Evolutionary conservation across 1,140 invertebrate species (phyloP).

Genomic region (Venturia canescens): DNA sequence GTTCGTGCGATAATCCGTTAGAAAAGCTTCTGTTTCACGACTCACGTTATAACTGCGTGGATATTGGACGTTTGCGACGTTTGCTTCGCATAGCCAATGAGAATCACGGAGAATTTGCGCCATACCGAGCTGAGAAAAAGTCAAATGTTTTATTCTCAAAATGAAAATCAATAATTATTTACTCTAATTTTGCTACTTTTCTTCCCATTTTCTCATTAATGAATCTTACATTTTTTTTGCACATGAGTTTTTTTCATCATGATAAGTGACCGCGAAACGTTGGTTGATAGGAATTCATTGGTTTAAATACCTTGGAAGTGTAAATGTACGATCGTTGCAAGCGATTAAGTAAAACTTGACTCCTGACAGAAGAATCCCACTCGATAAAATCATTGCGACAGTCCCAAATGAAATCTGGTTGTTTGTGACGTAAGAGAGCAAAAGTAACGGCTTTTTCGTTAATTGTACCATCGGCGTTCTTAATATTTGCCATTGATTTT

Average conservation of each 20-base stretch:
- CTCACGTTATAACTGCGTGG: constrained; percentile 83
- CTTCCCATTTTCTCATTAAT: too few relatives aligned
- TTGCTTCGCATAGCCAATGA: constrained; percentile 80
- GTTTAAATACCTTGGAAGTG: constrained; percentile 69
- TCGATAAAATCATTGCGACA: constrained; percentile 70
- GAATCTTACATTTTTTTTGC: too few relatives aligned
- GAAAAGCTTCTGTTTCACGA: constrained; percentile 76
- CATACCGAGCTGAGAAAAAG: constrained; percentile 76
- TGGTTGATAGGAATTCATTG: too few relatives aligned
- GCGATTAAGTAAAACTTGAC: constrained; percentile 66
- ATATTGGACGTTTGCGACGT: constrained; percentile 79
- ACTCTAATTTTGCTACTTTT: too few relatives aligned
- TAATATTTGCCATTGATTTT: constrained; percentile 66
- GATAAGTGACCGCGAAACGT: too few relatives aligned
- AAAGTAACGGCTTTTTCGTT: constrained; percentile 70
- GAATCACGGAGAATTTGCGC: constrained; percentile 80
- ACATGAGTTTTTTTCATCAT: too few relatives aligned
- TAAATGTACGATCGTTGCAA: constrained; percentile 68
- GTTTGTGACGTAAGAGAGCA: constrained; percentile 58
- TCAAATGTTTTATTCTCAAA: neutral
- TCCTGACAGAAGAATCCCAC: constrained; percentile 64
- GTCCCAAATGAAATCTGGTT: constrained; percentile 72
- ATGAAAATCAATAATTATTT: neutral
- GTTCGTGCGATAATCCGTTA: constrained; percentile 81
- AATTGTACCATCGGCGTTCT: constrained; percentile 60